These are phyloP conservation scores for Ectemnius continuus DNA, from an alignment of 2,888 invertebrate genomes.

Conservation along the genomic window DNA sequence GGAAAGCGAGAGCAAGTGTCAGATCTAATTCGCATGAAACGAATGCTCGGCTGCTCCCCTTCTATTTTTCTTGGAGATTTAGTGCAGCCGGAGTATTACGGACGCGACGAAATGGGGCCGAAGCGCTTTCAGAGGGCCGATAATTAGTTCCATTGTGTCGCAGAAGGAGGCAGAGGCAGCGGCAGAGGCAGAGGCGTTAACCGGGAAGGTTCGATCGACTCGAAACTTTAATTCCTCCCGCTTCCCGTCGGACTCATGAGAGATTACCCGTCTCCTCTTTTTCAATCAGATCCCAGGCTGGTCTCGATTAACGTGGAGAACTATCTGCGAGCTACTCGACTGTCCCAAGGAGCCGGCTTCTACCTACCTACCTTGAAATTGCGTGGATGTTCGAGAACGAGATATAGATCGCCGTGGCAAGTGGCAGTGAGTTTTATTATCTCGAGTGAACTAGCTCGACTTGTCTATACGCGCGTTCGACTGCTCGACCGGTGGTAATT, in stretches of 20 bases:
- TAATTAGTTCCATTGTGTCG: constrained; percentile 16
- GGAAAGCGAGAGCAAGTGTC: no score
- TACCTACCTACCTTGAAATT: no score
- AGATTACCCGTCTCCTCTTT: constrained; percentile 8
- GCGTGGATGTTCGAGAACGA: no score
- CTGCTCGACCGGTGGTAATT: not conserved
- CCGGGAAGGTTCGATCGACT: constrained; percentile 32
- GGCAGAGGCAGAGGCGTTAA: constrained; percentile 14
- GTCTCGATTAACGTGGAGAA: not conserved
- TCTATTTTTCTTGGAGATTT: no score
- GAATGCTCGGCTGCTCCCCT: no score
- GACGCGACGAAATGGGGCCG: constrained; percentile 13
- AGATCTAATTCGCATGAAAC: no score
- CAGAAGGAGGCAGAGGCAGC: not conserved
- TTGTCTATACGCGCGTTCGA: not conserved
- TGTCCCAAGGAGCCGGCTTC: no score
- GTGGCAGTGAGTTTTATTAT: constrained; percentile 1
- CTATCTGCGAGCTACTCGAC: no score
- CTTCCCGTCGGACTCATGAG: constrained; percentile 8
- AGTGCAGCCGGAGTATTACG: not conserved
- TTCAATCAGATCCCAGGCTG: constrained; percentile 18
- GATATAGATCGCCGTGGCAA: no score
- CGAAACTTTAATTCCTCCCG: constrained; percentile 43
- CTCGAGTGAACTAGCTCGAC: not conserved
- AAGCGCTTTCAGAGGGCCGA: constrained; percentile 1